Evolutionary conservation across 2,888 invertebrate genomes (phyloP).

Genomic region (Pristionchus exspectatus): DNA sequence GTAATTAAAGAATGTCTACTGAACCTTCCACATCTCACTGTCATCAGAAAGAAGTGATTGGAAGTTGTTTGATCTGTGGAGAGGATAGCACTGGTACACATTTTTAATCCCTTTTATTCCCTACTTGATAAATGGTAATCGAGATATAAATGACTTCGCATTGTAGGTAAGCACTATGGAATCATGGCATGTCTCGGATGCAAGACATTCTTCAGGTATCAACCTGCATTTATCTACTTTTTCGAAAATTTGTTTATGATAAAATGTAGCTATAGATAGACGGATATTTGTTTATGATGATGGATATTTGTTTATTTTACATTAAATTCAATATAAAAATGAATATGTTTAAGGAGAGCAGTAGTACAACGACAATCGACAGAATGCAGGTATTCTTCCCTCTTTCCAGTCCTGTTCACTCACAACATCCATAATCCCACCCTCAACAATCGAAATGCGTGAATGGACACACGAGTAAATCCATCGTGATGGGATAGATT

Average conservation of each 20-base stretch:
- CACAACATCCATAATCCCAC: slow-evolving; percentile 9
- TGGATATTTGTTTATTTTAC: background rate
- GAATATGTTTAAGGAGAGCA: slow-evolving; percentile 65
- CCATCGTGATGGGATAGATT: background rate
- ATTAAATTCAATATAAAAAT: background rate
- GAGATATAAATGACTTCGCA: background rate
- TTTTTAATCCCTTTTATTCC: background rate
- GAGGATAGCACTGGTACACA: slow-evolving; percentile 66
- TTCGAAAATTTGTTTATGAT: too few species aligned
- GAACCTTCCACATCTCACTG: slow-evolving; percentile 51
- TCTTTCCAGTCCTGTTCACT: background rate
- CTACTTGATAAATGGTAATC: too few species aligned
- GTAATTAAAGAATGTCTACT: background rate
- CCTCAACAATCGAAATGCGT: slow-evolving; percentile 17
- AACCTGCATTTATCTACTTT: background rate
- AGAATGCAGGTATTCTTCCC: slow-evolving; percentile 70
- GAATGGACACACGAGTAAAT: slow-evolving; percentile 7
- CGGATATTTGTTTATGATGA: background rate
- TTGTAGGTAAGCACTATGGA: slow-evolving; percentile 77
- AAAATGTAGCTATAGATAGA: too few species aligned
- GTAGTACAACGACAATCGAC: slow-evolving; percentile 78
- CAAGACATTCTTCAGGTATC: slow-evolving; percentile 76
- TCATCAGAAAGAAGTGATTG: slow-evolving; percentile 63
- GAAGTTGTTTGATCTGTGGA: slow-evolving; percentile 71
- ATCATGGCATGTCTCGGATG: slow-evolving; percentile 78